These are phyloP conservation scores for Nyctibius grandis DNA, from an alignment of 2,797 vertebrate species.

Conservation along the genomic window DNA sequence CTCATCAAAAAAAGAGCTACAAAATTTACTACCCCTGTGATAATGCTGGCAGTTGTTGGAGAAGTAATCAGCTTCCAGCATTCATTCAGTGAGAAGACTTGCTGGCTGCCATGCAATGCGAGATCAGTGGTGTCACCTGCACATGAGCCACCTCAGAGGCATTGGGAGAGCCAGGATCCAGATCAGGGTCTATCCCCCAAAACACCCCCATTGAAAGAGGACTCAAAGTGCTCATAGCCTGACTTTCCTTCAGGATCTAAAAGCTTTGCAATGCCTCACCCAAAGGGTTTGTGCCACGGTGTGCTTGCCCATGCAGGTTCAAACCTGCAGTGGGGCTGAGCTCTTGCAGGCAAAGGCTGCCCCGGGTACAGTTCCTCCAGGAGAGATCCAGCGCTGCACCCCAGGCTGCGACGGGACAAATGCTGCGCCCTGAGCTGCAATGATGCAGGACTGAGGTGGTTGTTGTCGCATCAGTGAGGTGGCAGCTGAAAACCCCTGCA, in stretches of 20 bases:
- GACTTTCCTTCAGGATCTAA: neutral
- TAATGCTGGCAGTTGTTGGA: neutral
- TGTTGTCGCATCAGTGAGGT: accelerated
- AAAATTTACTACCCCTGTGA: neutral
- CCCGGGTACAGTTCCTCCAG: accelerated
- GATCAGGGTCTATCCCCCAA: neutral
- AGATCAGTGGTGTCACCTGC: neutral
- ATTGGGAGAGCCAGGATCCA: neutral
- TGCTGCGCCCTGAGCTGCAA: neutral
- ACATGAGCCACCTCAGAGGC: neutral
- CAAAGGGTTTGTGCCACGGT: neutral
- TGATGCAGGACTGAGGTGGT: neutral
- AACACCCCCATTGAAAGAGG: neutral
- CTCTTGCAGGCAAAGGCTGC: neutral
- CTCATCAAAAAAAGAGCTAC: neutral
- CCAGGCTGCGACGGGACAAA: accelerated
- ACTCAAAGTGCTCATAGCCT: neutral
- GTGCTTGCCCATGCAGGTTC: neutral
- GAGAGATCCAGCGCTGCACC: accelerated
- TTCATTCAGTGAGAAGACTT: neutral
- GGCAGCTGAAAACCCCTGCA: neutral
- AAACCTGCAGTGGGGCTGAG: neutral
- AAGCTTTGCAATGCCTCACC: neutral
- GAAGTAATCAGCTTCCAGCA: neutral
- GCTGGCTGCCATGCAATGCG: accelerated